Evolutionary conservation across 2,113 vertebrate species (phyloP).

Genomic region (Loxodonta africana): DNA sequence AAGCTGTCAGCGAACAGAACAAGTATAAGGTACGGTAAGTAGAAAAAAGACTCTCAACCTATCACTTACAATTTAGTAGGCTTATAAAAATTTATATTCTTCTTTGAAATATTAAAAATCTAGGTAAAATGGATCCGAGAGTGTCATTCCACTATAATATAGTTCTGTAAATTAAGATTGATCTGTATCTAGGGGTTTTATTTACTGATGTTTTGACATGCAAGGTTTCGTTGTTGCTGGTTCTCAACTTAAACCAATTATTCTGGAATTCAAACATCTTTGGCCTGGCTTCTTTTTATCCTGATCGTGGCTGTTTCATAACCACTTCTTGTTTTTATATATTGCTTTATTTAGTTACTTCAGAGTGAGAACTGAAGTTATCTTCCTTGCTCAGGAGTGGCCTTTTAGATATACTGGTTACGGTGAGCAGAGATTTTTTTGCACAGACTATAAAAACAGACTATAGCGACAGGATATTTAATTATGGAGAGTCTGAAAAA

Average conservation of each 20-base stretch:
- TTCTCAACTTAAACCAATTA: constrained; percentile 52
- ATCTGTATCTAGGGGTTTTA: constrained; percentile 63
- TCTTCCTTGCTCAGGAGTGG: background rate
- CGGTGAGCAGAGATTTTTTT: background rate
- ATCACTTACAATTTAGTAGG: constrained; percentile 81
- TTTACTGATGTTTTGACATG: constrained; percentile 72
- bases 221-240: constrained; percentile 54
- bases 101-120: constrained; percentile 82
- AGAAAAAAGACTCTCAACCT: constrained; percentile 72
- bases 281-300: constrained; percentile 37
- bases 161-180: constrained; percentile 68
- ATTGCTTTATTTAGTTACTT: constrained; percentile 52
- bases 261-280: constrained; percentile 47
- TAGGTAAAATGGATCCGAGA: constrained; percentile 59
- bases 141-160: constrained; percentile 52
- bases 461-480: background rate
- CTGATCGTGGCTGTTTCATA: background rate
- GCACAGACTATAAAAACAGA: background rate
- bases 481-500: background rate
- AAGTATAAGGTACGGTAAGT: constrained; percentile 66
- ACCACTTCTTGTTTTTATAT: constrained; percentile 14
- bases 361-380: constrained; percentile 17
- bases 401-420: background rate
- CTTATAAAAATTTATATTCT: constrained; percentile 81
- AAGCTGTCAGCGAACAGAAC: constrained; percentile 82